Evolutionary conservation across 1,140 invertebrate genomes (phyloP).

Genomic region (Mercenaria mercenaria): DNA sequence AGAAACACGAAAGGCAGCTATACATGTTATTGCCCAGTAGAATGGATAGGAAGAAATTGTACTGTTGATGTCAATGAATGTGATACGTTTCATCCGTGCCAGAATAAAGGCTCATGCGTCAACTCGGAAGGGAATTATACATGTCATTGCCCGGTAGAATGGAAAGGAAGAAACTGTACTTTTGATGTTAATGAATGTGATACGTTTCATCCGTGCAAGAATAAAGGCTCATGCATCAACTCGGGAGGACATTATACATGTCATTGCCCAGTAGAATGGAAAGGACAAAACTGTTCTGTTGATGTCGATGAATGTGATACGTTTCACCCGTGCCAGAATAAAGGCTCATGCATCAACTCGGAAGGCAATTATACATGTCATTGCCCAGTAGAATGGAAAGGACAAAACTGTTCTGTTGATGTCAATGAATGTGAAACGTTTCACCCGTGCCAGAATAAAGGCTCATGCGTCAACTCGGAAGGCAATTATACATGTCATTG

Average conservation of each 20-base stretch:
- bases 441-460: slow-evolving; percentile 47
- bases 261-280: slow-evolving; percentile 49
- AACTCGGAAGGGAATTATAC: background rate
- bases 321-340: background rate
- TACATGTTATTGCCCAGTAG: slow-evolving; percentile 20
- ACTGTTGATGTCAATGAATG: slow-evolving; percentile 37
- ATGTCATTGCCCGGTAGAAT: background rate
- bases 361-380: slow-evolving; percentile 42
- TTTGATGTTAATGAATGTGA: background rate
- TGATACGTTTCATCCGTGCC: background rate
- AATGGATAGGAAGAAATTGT: slow-evolving; percentile 45
- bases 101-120: background rate
- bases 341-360: slow-evolving; percentile 29
- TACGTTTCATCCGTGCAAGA: background rate
- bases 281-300: slow-evolving; percentile 24
- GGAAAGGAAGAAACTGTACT: background rate
- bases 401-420: slow-evolving; percentile 42
- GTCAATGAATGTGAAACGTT: slow-evolving; percentile 16
- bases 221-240: background rate
- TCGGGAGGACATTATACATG: slow-evolving; percentile 24
- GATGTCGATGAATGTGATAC: slow-evolving; percentile 68
- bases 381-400: slow-evolving; percentile 23
- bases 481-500: slow-evolving; percentile 60
- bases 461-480: slow-evolving; percentile 48
- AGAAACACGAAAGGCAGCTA: background rate